A percentile compares a stretch with the other conserved stretches of the same genome.
Evolutionary conservation across 1,140 invertebrate species (phyloP).

Genomic region (Aleiodes sp.): DNA sequence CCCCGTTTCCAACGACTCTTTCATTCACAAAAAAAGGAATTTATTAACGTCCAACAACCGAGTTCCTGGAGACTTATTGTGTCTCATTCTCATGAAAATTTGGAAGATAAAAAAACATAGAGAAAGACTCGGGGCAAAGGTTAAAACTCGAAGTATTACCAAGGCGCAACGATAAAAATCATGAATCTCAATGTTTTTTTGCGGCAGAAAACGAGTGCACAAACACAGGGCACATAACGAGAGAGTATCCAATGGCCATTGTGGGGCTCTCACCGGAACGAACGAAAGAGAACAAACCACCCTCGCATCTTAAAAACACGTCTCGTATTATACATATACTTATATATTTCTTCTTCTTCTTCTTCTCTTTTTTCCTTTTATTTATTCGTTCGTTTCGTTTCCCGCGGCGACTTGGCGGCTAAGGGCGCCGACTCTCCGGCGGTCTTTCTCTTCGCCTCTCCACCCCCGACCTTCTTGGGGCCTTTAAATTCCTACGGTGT

Average conservation of each 20-base stretch:
- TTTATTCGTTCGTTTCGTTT: slow-evolving; percentile 14
- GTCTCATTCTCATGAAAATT: too few species aligned
- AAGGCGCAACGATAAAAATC: too few species aligned
- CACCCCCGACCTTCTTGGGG: not conserved
- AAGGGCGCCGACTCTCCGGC: slow-evolving; percentile 25
- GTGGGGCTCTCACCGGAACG: too few species aligned
- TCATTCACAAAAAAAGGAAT: too few species aligned
- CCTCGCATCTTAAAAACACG: slow-evolving; percentile 1
- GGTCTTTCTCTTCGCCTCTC: slow-evolving; percentile 14
- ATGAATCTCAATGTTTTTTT: not conserved
- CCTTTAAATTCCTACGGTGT: slow-evolving; percentile 46
- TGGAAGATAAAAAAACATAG: too few species aligned
- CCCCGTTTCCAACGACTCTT: too few species aligned
- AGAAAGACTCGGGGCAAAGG: too few species aligned
- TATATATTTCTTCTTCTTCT: not conserved
- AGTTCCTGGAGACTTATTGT: too few species aligned
- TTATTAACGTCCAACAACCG: too few species aligned
- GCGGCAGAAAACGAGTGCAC: not conserved
- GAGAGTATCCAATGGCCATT: not conserved
- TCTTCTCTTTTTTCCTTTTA: slow-evolving; percentile 21
- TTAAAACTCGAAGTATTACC: too few species aligned
- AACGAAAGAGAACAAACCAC: too few species aligned
- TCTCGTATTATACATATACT: not conserved
- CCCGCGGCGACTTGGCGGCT: slow-evolving; percentile 28
- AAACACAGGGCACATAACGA: not conserved